These are phyloP conservation scores for Folsomia candida DNA, from an alignment of 2,888 invertebrate species.

Conservation along the genomic window DNA sequence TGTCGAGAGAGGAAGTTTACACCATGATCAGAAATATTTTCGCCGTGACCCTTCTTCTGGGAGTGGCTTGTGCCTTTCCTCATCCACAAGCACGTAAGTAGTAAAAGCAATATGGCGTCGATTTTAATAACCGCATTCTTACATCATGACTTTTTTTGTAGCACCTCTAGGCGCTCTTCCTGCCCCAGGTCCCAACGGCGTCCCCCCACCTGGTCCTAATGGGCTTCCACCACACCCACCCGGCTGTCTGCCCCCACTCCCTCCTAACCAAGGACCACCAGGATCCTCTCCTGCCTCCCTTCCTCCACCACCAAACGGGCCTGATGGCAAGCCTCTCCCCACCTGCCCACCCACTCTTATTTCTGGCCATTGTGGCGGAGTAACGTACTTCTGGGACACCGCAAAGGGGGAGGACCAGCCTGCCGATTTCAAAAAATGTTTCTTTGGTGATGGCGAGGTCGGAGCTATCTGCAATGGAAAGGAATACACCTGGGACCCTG, in stretches of 20 bases:
- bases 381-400: conserved; percentile 2
- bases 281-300: too few species aligned
- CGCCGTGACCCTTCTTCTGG: neutral
- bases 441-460: neutral
- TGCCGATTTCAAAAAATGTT: conserved; percentile 5
- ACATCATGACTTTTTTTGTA: too few species aligned
- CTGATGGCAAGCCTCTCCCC: neutral
- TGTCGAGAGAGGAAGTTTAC: neutral
- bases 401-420: neutral
- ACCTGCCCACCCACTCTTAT: neutral
- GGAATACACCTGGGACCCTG: conserved; percentile 9
- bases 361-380: neutral
- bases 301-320: neutral
- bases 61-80: neutral
- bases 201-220: neutral
- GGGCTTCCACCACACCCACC: neutral
- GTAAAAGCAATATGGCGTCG: neutral
- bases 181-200: neutral
- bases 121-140: neutral
- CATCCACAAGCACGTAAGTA: neutral
- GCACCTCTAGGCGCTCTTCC: neutral
- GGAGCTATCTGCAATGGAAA: conserved; percentile 1
- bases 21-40: neutral
- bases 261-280: too few species aligned
- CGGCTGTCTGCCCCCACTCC: too few species aligned